Evolutionary conservation across 2,888 invertebrate genomes (phyloP), one percentile per base, ranked within the genome.

Genomic region (Ectemnius continuus): DNA sequence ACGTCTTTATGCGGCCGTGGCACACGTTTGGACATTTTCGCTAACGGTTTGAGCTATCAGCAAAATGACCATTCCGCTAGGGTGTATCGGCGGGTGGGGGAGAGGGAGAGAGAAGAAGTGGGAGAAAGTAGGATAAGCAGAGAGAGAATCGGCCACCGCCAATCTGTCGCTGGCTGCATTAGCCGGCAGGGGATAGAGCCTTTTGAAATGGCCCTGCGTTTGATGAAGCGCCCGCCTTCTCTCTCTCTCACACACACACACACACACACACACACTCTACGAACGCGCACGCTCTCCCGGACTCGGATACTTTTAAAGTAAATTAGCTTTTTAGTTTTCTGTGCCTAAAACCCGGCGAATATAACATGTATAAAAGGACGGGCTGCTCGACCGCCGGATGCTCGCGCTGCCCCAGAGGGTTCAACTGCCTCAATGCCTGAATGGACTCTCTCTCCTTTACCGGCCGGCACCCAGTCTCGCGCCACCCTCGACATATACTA

Each of bases 291-390:
- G 62, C 70, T 62, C 56, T 23, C 63, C 67, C 77, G 70, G 74
- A 75, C 79, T 70, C 85, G 80, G 85, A 89, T 90, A 90, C 91
- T 90, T 90, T 90, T 89, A 90, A 91, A 90, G 90, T 90, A 91
- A 91, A 91, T 91, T 90, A 91, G 90, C 91, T 90, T 90, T 91
- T 90, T 89, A 91, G 90, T 90, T 91, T 89, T 87, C 86, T 86
- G 85, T 85, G 87, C 87, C 87, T 85, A 88, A 89, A 90, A 89
- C 86, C 84, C 78, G 73, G 82, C 76, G 85, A 85, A 85, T 83
- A 83, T 84, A 86, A 80, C 79, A 78, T 83, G 81, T 84, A 84
- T 87, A 87, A 86, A 88, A 85, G 86, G 81, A 83, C 83, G 84
- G 82, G 81, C 78, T 75, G 78, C 74, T 82, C 81, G 76, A 76